Evolutionary conservation across 1,140 invertebrate genomes (phyloP).

Genomic region (Papilio polyxenes): DNA sequence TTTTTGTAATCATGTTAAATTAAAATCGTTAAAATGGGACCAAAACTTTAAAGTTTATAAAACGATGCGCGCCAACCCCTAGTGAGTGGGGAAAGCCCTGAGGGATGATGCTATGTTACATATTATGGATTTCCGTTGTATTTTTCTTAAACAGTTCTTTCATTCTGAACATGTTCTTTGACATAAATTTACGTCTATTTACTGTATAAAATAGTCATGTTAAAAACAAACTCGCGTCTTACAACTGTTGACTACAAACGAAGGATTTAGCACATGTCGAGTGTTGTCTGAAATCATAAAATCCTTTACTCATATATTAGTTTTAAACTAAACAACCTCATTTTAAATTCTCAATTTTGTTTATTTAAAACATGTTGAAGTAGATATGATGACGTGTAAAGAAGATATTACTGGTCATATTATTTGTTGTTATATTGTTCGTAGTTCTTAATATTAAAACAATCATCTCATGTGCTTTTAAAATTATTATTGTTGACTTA

Average conservation of each 20-base stretch:
- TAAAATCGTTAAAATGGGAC: no score
- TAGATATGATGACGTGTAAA: not conserved
- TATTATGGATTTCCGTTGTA: no score
- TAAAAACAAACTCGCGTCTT: slow-evolving; percentile 3
- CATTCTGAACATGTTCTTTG: not conserved
- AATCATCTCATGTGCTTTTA: no score
- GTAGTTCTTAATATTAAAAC: no score
- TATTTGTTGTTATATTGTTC: not conserved
- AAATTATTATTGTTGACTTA: not conserved
- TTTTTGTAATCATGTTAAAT: no score
- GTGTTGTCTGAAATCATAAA: slow-evolving; percentile 10
- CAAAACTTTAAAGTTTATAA: no score
- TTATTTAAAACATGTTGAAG: not conserved
- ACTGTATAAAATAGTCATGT: not conserved
- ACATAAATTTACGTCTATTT: not conserved
- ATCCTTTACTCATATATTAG: not conserved
- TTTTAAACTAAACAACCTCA: not conserved
- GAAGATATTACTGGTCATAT: no score
- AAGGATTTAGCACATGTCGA: not conserved
- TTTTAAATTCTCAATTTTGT: not conserved
- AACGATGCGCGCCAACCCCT: no score
- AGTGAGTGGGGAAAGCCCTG: no score
- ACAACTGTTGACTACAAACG: not conserved
- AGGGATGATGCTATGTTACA: no score
- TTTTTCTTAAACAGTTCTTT: not conserved